Evolutionary conservation across 2,113 vertebrate genomes (phyloP), one percentile per base, ranked within the genome.

Genomic region (Butastur rufipennis): DNA sequence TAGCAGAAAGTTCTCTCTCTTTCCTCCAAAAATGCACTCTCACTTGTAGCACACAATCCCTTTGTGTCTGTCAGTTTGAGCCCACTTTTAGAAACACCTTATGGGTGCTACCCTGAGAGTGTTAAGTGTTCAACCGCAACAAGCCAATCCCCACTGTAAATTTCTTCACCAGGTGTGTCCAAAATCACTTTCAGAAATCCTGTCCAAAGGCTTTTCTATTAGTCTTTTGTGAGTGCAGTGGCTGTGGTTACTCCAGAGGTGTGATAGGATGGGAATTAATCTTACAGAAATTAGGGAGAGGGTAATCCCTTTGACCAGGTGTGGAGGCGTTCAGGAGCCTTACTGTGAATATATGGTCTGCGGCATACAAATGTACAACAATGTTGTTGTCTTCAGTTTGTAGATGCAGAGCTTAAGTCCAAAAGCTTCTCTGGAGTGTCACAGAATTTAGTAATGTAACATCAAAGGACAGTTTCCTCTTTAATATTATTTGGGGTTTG

Each of bases 291-390:
- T 20, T 12, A 53, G 55, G 36, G 48, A n/a, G 17, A 13, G 16
- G 16, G 32, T 29, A 12, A 11, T 66, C 89, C 36, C 48, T 45
- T 62, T 70, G 45, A 11, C 47, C 34, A 34, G 11, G 9, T 19
- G 10, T n/a, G 40, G 59, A 61, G 43, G 19, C 11, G 21, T 38
- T 23, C 10, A 1, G 18, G 70, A 72, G 25, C 42, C 8, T 19
- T 25, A 0, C 29, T 23, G n/a, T 52, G 31, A 40, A 6, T 45
- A 2, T 18, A 4, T 4, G 34, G n/a, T 1, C 34, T 50, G 40
- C 53, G 45, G 4, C 14, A 2, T 3, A 11, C 31, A 13, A 5
- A 74, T 56, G 8, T 6, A 32, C 15, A 34, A 5, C 13, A 43
- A 4, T 7, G 1, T 2, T 10, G 2, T 1, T 52, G 45, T 38